A percentile compares a stretch with the other conserved stretches of the same genome.
Conservation (phyloP, 2,113 vertebrate genomes). For the Petrocephalus zakoni region DNA sequence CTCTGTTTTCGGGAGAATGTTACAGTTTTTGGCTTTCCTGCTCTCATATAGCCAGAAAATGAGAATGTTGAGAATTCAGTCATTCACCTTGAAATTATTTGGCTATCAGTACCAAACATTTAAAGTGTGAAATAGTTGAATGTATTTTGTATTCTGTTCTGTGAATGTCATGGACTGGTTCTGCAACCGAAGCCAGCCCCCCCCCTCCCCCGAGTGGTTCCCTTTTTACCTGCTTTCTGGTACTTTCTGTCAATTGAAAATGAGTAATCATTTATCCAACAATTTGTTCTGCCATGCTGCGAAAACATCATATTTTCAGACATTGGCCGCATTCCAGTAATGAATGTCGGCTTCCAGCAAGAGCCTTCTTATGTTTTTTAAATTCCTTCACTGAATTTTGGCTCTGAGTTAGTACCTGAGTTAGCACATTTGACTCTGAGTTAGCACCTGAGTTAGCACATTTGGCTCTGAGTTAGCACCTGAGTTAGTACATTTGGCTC, state of each 20-base stretch:
- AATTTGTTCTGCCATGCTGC: neutral
- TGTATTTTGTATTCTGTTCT: neutral
- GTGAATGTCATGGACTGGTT: neutral
- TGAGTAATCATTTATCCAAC: neutral
- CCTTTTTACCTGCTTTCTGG: neutral
- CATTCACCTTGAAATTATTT: neutral
- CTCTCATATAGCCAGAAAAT: neutral
- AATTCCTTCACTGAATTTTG: neutral
- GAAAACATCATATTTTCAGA: neutral
- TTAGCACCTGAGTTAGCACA: too few relatives aligned
- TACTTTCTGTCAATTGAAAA: neutral
- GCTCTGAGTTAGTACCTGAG: too few relatives aligned
- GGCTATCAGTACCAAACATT: neutral
- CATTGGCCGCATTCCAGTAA: neutral
- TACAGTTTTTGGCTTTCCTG: neutral
- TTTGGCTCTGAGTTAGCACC: too few relatives aligned
- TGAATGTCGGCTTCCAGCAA: neutral
- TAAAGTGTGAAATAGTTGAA: neutral
- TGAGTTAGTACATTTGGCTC: too few relatives aligned
- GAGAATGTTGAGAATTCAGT: neutral
- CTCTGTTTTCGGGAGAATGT: neutral
- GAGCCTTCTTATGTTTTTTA: neutral
- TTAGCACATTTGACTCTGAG: too few relatives aligned
- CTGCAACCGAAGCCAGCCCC: neutral
- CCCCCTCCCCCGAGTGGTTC: neutral